Conservation (phyloP, 2,113 vertebrate genomes). For the Oreochromis tanganicae region DNA sequence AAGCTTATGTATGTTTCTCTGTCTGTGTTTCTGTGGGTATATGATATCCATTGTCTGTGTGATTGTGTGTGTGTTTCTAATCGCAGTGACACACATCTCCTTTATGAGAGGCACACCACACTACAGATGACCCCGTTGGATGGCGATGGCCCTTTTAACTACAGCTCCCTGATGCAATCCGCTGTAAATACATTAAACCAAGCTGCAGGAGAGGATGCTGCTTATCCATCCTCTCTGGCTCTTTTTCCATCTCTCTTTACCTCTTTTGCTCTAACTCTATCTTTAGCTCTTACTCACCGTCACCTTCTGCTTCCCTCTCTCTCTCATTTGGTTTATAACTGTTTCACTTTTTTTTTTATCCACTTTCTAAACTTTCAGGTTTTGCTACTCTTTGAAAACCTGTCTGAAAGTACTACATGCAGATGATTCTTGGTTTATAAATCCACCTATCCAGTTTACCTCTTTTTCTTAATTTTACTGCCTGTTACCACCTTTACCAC, state of each 20-base stretch:
- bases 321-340: background rate
- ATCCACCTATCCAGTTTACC: background rate
- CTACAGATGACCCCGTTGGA: constrained; percentile 56
- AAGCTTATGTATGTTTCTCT: background rate
- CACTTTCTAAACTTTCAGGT: constrained; percentile 11
- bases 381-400: constrained; percentile 6
- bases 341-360: background rate
- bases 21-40: constrained; percentile 1
- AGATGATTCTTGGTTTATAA: background rate
- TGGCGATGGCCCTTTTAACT: constrained; percentile 51
- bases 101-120: constrained; percentile 40
- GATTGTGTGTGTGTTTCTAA: constrained; percentile 8
- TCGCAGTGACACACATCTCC: constrained; percentile 15
- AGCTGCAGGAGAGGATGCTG: constrained; percentile 44
- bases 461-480: background rate
- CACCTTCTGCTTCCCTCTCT: background rate
- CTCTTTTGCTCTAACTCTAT: background rate
- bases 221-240: constrained; percentile 35
- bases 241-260: background rate
- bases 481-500: constrained; percentile 4
- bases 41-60: background rate
- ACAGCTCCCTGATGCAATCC: constrained; percentile 54
- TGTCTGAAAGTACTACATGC: constrained; percentile 5
- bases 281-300: background rate
- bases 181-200: constrained; percentile 64